Base-by-base conservation (phyloP, 2,888 invertebrate species). In the Agrotis ipsilon region DNA sequence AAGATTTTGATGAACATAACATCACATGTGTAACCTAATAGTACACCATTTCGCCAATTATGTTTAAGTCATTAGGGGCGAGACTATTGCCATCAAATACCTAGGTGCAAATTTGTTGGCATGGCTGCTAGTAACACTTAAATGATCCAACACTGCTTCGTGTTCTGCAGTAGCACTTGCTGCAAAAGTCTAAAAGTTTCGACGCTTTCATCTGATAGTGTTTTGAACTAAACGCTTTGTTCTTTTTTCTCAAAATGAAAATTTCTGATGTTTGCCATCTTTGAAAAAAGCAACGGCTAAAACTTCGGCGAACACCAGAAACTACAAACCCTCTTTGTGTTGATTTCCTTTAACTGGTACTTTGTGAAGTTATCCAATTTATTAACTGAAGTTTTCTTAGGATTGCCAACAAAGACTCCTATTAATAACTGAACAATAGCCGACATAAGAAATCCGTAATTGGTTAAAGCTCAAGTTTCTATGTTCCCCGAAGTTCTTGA, bases 361-460 rank as follows among this genome's bases (percentile, higher is more conserved):
- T 61, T 43, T 39, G 32, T n/a, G 48, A 45, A 70, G 16, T 49
- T 72, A 49, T 43, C n/a, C 51, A 70, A 70, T 72, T 32, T 32
- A 70, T 32, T 32, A 45, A 32, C 21, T 51, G 16, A 61, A n/a
- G 21, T 51, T 63, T 73, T 24, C 51, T 63, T 46, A 19, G 5
- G 18, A 70, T 18, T 63, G 32, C 21, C 62, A 62, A 24, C 62
- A 72, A 49, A 16, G 16, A 32, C 24, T 11, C 6, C 32, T 18
- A 46, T 72, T 54, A 27, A 46, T 46, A 63, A 64, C 46, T 63
- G 39, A 54, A 46, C 24, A 51, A 51, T 46, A 16, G 14, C 13
- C 39, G 46, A 39, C 51, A 19, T 24, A 39, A 46, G 24, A 27
- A 70, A 21, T 0, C 24, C 6, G 13, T 70, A 71, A 49, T 60